phyloP scores from a whole-genome alignment of 2,113 vertebrate species.

The Bucco capensis region DNA sequence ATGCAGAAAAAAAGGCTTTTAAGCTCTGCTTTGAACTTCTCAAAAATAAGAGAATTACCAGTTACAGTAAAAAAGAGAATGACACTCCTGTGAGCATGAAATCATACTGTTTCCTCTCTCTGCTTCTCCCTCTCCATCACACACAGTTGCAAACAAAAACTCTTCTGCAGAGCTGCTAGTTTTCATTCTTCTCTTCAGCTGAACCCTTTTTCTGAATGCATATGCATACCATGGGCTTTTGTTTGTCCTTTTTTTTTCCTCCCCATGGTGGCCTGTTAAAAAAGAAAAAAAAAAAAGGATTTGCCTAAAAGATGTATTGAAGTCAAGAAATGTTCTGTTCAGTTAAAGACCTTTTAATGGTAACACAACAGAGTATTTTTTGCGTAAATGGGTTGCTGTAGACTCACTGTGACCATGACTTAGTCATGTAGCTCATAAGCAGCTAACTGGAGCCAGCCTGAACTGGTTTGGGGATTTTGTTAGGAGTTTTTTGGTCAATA shows the following conservation, averaged over 20 bases:
- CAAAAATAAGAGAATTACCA: background rate
- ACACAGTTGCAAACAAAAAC: background rate
- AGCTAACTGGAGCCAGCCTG: slow-evolving; percentile 8
- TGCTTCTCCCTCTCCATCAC: background rate
- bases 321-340: background rate
- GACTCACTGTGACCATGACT: slow-evolving; percentile 27
- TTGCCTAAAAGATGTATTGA: background rate
- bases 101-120: background rate
- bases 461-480: slow-evolving; percentile 13
- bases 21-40: background rate
- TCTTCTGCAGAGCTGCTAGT: background rate
- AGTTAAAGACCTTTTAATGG: background rate
- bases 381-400: background rate
- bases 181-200: background rate
- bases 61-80: background rate
- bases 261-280: rapidly evolving
- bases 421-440: background rate
- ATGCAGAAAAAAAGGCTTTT: background rate
- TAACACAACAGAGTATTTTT: background rate
- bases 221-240: background rate
- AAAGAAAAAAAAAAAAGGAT: background rate
- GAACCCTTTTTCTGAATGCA: background rate
- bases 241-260: background rate
- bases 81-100: background rate
- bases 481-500: slow-evolving; percentile 48